Conservation (phyloP, 2,797 vertebrate species). For the Todus mexicanus region DNA sequence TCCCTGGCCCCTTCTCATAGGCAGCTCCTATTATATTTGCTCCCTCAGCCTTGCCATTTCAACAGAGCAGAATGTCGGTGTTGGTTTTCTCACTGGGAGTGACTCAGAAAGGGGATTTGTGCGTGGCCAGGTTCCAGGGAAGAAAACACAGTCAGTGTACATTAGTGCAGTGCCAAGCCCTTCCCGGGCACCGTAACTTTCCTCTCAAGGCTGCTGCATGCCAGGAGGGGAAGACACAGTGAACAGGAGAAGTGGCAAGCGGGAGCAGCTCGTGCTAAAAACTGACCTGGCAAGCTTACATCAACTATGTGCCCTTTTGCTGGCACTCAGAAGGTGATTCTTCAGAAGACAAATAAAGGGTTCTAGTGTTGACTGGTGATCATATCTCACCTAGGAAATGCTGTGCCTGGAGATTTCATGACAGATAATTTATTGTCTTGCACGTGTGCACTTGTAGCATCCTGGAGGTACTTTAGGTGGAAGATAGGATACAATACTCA, state of each 20-base stretch:
- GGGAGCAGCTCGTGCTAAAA: background rate
- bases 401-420: background rate
- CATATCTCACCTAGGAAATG: background rate
- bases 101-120: conserved; percentile 53
- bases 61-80: conserved; percentile 47
- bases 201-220: conserved; percentile 10
- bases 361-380: background rate
- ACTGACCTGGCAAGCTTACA: background rate
- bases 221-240: background rate
- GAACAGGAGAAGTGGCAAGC: background rate
- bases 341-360: background rate
- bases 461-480: background rate
- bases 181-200: conserved; percentile 61
- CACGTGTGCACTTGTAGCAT: background rate
- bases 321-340: background rate
- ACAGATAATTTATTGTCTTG: background rate
- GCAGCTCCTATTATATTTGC: conserved; percentile 48
- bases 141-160: conserved; percentile 34
- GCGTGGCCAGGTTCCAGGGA: background rate
- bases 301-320: background rate
- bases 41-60: conserved; percentile 34
- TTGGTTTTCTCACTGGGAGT: conserved; percentile 64
- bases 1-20: background rate
- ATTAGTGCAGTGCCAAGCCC: conserved; percentile 35
- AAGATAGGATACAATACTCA: background rate